Evolutionary conservation across 2,797 vertebrate species (phyloP), one percentile per base, ranked within the genome.

Genomic region (Pseudomugil gertrudae): DNA sequence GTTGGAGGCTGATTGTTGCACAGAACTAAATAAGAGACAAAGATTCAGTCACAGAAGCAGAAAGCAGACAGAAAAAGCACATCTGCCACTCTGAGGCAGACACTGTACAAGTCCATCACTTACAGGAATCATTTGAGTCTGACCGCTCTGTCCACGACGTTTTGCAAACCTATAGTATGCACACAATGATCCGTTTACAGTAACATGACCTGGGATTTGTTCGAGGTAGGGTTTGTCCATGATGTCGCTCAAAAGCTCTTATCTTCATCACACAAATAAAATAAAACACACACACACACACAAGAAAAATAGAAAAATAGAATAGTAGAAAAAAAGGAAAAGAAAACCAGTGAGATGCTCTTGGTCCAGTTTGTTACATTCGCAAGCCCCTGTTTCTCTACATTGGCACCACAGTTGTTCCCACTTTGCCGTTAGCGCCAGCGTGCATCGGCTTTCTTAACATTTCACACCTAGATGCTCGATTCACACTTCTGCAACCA

Each of bases 331-430:
- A 47, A 14, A 10, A 69, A 45, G 21, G n/a, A 48, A 56, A 72
- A 56, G 50, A 3, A 69, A 57, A 63, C 55, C 54, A 60, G 69
- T 38, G 57, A 83, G 64, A 83, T 74, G 72, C 54, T 77, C 69
- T 87, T 88, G 85, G 87, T 91, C 87, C 80, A 53, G 76, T 71
- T 76, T 55, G 51, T 70, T 76, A 85, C 78, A 81, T 85, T 84
- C 81, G 74, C 64, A 72, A 51, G 30, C 71, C 60, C 43, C 76
- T 66, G 67, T 33, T 63, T 24, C 62, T 73, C 73, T 78, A 43
- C 32, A 15, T 48, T 72, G 85, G 84, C 79, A 81, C 84, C 85
- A 80, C 2, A 70, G 63, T 78, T 83, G 80, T 78, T 86, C 73
- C 83, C 63, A 55, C 43, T 60, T 23, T 30, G 32, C 33, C 1